Evolutionary conservation across 2,888 invertebrate species (phyloP).

Genomic region (Dolichomitus sp.): DNA sequence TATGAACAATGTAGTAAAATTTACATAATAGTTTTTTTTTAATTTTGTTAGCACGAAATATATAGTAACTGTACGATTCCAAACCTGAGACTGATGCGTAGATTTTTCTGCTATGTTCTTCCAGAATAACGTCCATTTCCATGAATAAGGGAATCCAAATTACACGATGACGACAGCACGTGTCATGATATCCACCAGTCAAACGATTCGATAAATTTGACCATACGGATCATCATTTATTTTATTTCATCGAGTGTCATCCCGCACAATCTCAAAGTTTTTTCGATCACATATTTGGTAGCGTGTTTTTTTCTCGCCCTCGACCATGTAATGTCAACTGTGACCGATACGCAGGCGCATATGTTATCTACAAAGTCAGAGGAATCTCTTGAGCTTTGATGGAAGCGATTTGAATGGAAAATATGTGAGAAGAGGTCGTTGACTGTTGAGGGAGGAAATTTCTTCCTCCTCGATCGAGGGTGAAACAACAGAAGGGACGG

Average conservation of each 20-base stretch:
- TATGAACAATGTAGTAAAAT: background rate
- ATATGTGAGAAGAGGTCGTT: background rate
- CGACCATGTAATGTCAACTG: slow-evolving; percentile 44
- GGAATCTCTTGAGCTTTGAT: slow-evolving; percentile 53
- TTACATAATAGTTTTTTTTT: background rate
- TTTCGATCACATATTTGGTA: slow-evolving; percentile 36
- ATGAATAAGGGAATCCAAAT: slow-evolving; percentile 14
- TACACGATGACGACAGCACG: slow-evolving; percentile 17
- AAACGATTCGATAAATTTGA: background rate
- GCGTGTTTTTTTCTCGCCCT: slow-evolving; percentile 29
- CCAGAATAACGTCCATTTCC: slow-evolving; percentile 58
- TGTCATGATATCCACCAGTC: slow-evolving; percentile 22
- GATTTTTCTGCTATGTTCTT: slow-evolving; percentile 31
- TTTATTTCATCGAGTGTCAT: background rate
- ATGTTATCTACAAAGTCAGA: slow-evolving; percentile 41
- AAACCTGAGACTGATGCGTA: slow-evolving; percentile 57
- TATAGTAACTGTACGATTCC: slow-evolving; percentile 3
- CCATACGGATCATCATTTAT: slow-evolving; percentile 1
- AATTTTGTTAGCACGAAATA: background rate
- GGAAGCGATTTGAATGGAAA: slow-evolving; percentile 35
- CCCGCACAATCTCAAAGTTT: slow-evolving; percentile 11
- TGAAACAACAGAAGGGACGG: background rate
- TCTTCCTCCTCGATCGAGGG: slow-evolving; percentile 20
- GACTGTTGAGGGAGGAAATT: slow-evolving; percentile 42
- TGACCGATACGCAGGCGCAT: slow-evolving; percentile 50